Base-by-base conservation (phyloP, 1,140 invertebrate genomes). In the Pygmarrhopalites habei region DNA sequence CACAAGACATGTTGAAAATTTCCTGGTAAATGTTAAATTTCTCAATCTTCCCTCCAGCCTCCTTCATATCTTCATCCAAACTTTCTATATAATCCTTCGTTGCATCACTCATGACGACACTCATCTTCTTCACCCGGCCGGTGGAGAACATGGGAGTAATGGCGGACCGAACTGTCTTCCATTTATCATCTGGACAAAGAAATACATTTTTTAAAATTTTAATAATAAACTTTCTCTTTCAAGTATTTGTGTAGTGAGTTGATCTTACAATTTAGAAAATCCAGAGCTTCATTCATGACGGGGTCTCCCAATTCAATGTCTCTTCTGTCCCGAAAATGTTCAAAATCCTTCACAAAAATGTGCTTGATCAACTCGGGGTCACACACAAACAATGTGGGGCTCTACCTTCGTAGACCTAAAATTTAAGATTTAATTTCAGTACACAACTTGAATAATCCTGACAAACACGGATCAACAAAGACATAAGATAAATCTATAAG, bases 311-410 rank as follows among this genome's bases (percentile, higher is more conserved):
- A n/a, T n/a, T n/a, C n/a, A n/a, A n/a, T n/a, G n/a, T n/a, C n/a
- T 14, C 62, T 21, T 28, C 77, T 73, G 64, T 80, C 77, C 47
- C 77, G 71, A 62, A 84, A 84, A 67, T 77, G 72, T 14, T 76
- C 71, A 66, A 84, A 84, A 67, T 84, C 82, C 29, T 77, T 80
- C 7, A 80, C 71, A 30, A 83, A 71, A 49, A 84, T 77, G 21
- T 74, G 71, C 56, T 77, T 77, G 2, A 79, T 72, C n/a, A 82
- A 64, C 66, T 77, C 76, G 19, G 75, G 75, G 70, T 79, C 77
- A 0, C 58, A 21, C 10, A 66, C 52, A 44, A 47, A 60, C 30
- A 70, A 21, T 66, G 62, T 17, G 64, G 59, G 2, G 1, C 26
- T 26, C 67, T 46, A 17, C 67, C 65, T 51, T 66, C 59, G 32